Evolutionary conservation across 2,113 vertebrate species (phyloP).

Genomic region (Elephas maximus): DNA sequence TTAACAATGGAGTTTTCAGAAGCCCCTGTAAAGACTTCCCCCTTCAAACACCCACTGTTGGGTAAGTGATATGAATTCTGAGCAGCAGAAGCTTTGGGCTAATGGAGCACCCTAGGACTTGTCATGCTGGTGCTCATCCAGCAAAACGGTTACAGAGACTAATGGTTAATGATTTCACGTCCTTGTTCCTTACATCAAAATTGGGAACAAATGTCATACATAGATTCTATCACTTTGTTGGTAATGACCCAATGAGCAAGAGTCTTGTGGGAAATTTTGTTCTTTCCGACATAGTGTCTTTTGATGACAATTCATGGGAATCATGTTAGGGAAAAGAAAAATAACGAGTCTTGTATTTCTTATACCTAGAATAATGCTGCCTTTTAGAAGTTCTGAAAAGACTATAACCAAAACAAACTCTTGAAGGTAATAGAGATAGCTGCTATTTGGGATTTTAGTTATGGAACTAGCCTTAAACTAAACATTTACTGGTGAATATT

Average conservation of each 20-base stretch:
- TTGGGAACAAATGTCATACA: constrained; percentile 30
- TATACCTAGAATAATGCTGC: background rate
- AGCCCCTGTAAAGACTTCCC: background rate
- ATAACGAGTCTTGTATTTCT: background rate
- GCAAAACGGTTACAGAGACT: background rate
- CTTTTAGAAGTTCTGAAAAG: background rate
- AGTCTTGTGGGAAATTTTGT: background rate
- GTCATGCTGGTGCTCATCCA: background rate
- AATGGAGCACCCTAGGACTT: background rate
- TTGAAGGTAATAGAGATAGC: background rate
- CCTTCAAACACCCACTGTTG: background rate
- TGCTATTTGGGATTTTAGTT: constrained; percentile 22
- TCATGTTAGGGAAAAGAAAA: constrained; percentile 13
- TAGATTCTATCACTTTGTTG: background rate
- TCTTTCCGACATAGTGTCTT: constrained; percentile 32
- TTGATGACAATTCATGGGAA: constrained; percentile 41
- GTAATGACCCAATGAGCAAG: constrained; percentile 46
- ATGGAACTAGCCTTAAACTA: background rate
- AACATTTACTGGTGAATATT: constrained; percentile 4
- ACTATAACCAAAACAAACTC: background rate
- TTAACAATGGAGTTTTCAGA: constrained; percentile 54
- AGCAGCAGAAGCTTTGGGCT: background rate
- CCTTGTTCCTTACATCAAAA: constrained; percentile 32
- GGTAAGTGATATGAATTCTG: background rate
- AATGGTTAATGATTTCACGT: constrained; percentile 51